phyloP scores from a whole-genome alignment of 2,888 invertebrate species.

The Scaptomyza parva region DNA sequence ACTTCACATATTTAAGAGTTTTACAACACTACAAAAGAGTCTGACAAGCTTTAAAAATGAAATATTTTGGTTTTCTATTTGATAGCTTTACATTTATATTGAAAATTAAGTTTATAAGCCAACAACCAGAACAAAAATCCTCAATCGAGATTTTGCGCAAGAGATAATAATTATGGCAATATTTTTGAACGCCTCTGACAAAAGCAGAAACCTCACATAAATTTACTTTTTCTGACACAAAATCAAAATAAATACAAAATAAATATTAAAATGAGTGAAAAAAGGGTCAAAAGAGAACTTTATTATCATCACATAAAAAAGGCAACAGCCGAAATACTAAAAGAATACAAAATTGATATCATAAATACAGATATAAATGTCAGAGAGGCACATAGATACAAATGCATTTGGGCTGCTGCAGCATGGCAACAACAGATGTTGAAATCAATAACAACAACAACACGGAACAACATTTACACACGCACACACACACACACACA shows the following conservation, averaged over 20 bases:
- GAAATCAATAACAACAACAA: constrained; percentile 22
- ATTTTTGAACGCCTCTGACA: constrained; percentile 25
- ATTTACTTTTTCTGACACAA: constrained; percentile 48
- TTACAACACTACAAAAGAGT: too few species aligned
- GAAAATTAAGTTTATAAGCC: too few species aligned
- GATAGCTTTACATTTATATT: too few species aligned
- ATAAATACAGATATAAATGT: neutral
- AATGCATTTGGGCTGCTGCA: constrained; percentile 35
- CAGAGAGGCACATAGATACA: constrained; percentile 4
- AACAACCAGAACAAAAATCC: neutral
- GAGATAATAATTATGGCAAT: constrained; percentile 30
- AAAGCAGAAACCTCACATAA: constrained; percentile 31
- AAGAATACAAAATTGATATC: constrained; percentile 4
- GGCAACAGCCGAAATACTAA: constrained; percentile 10
- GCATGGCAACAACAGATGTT: constrained; percentile 39
- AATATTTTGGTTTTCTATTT: too few species aligned
- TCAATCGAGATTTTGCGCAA: constrained; percentile 26
- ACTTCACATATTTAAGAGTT: too few species aligned
- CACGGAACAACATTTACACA: constrained; percentile 5
- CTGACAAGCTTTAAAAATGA: too few species aligned
- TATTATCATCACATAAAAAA: constrained; percentile 13
- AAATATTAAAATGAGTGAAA: too few species aligned
- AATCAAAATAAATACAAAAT: constrained; percentile 19
- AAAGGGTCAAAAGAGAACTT: constrained; percentile 6
- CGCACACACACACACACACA: constrained; percentile 4